Evolutionary conservation across 2,797 vertebrate genomes (phyloP).

Genomic region (Erpetoichthys calabaricus): DNA sequence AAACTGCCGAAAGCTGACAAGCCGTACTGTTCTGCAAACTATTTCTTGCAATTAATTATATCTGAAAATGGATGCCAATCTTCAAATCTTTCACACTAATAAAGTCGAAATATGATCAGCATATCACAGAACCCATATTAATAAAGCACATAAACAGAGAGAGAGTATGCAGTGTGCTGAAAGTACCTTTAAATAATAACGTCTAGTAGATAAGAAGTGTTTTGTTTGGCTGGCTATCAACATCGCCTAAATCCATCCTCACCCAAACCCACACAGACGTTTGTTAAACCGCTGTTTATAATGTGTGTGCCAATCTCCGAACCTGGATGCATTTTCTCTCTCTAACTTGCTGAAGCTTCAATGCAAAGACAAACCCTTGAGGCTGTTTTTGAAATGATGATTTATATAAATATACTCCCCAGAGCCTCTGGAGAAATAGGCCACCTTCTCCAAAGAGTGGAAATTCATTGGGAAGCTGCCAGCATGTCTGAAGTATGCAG

Average conservation of each 20-base stretch:
- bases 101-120: too few species aligned
- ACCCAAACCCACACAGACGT: neutral
- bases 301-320: neutral
- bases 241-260: neutral
- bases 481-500: conserved; percentile 3
- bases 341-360: conserved; percentile 9
- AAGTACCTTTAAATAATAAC: neutral
- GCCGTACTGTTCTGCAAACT: too few species aligned
- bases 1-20: too few species aligned
- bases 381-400: conserved; percentile 5
- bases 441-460: conserved; percentile 5
- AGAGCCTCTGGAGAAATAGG: conserved; percentile 4
- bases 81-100: too few species aligned
- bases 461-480: conserved; percentile 4
- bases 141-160: too few species aligned
- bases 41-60: too few species aligned
- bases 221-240: neutral
- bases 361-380: conserved; percentile 6
- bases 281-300: neutral
- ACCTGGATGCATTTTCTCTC: neutral
- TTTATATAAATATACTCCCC: conserved; percentile 12
- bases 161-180: neutral
- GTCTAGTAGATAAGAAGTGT: neutral
- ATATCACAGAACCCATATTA: too few species aligned
- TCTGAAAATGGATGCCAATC: too few species aligned